These are phyloP conservation scores for Tetraodon nigroviridis DNA, from an alignment of 2,113 vertebrate species.

Conservation along the genomic window DNA sequence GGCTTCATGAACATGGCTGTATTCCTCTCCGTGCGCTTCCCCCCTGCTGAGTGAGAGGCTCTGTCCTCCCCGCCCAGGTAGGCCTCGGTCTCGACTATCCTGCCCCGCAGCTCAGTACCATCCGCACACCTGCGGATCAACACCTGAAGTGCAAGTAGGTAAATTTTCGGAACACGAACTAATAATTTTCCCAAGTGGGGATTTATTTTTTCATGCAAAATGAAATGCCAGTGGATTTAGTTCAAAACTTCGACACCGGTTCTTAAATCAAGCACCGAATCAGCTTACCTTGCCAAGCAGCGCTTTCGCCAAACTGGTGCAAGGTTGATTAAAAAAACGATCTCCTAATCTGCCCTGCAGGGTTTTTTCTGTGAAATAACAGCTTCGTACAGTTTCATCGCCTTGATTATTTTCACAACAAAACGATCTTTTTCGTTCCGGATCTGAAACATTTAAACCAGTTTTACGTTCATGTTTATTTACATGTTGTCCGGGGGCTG, in stretches of 20 bases:
- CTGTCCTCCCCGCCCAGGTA: slow-evolving; percentile 91
- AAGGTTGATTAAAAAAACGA: slow-evolving; percentile 84
- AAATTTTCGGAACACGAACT: background rate
- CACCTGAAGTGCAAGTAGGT: slow-evolving; percentile 68
- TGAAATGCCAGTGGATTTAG: background rate
- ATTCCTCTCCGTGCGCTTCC: slow-evolving; percentile 86
- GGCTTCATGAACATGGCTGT: slow-evolving; percentile 94
- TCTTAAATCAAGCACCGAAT: too few species aligned
- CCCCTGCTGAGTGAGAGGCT: slow-evolving; percentile 91
- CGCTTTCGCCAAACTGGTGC: slow-evolving; percentile 80
- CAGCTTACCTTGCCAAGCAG: slow-evolving; percentile 86
- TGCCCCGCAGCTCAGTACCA: slow-evolving; percentile 82
- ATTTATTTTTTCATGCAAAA: too few species aligned
- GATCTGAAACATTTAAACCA: background rate
- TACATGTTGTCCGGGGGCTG: background rate
- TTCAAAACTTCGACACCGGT: too few species aligned
- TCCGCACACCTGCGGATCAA: slow-evolving; percentile 81
- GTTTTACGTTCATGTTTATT: background rate
- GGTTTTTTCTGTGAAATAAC: slow-evolving; percentile 68
- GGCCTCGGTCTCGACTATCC: slow-evolving; percentile 93
- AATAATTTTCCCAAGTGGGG: too few species aligned
- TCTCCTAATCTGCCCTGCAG: slow-evolving; percentile 58
- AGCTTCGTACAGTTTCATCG: slow-evolving; percentile 62
- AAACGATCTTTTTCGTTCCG: background rate
- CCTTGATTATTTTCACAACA: background rate